These are phyloP conservation scores for Geothlypis trichas DNA, from an alignment of 2,113 vertebrate genomes.

Conservation along the genomic window DNA sequence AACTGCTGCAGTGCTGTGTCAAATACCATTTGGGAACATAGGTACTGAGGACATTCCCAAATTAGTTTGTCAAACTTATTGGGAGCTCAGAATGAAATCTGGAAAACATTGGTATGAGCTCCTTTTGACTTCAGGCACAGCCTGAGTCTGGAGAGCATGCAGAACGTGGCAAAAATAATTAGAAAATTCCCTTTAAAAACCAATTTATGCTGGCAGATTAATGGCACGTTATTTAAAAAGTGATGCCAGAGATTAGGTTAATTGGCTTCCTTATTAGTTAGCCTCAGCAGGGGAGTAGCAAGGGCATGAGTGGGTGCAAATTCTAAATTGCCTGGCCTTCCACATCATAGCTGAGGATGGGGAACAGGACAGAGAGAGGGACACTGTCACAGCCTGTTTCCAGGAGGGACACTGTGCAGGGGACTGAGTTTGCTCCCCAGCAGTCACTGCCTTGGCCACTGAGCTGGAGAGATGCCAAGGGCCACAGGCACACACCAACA, in stretches of 20 bases:
- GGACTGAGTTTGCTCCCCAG: neutral
- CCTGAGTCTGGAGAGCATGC: neutral
- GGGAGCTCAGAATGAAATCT: neutral
- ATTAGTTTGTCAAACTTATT: neutral
- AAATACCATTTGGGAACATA: neutral
- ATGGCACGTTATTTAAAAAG: neutral
- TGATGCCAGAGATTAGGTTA: neutral
- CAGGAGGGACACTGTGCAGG: neutral
- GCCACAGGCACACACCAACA: accelerated
- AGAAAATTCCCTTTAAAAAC: conserved; percentile 3
- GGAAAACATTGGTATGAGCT: neutral
- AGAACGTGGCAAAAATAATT: neutral
- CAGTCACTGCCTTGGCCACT: neutral
- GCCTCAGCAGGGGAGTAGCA: neutral
- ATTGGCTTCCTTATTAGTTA: conserved; percentile 15
- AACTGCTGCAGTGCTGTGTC: neutral
- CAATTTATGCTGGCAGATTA: neutral
- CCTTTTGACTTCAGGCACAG: neutral
- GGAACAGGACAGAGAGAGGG: neutral
- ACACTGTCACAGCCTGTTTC: neutral
- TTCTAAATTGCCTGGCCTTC: neutral
- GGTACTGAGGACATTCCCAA: neutral
- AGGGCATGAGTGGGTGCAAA: neutral
- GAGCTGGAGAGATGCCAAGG: neutral
- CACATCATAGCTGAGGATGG: neutral